phyloP scores from a whole-genome alignment of 2,113 vertebrate species.

The Pachyramphus minor region DNA sequence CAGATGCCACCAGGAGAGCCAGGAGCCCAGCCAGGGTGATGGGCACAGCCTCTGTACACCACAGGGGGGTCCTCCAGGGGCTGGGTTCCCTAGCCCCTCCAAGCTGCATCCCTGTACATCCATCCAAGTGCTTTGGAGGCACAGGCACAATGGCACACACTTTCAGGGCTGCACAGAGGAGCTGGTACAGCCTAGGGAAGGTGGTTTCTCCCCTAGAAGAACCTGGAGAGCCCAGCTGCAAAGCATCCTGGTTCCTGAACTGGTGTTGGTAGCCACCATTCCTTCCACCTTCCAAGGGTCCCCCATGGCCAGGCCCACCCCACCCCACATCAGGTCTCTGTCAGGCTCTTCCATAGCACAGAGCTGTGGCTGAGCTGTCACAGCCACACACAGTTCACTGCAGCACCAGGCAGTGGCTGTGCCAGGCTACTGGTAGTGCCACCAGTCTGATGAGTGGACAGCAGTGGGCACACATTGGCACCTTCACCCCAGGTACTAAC shows the following conservation, averaged over 20 bases:
- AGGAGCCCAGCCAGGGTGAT: accelerated
- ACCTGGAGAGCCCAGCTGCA: not conserved
- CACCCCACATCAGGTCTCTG: not conserved
- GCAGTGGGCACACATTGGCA: not conserved
- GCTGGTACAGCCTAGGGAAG: accelerated
- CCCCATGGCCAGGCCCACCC: accelerated
- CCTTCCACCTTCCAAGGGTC: not conserved
- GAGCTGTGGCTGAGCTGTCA: not conserved
- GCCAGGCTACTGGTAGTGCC: not conserved
- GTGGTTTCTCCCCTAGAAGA: not conserved
- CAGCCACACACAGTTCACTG: not conserved
- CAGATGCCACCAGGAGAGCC: not conserved
- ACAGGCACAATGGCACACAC: not conserved
- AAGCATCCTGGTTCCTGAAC: not conserved
- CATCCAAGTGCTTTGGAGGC: not conserved
- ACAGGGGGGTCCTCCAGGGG: accelerated
- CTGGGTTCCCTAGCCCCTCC: not conserved
- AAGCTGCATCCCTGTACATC: accelerated
- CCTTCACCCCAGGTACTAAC: not conserved
- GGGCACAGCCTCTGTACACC: not conserved
- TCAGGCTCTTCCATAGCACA: not conserved
- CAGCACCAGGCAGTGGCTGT: not conserved
- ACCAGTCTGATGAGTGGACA: not conserved
- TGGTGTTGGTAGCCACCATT: not conserved
- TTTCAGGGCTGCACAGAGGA: not conserved